Evolutionary conservation across 1,140 invertebrate genomes (phyloP).

Genomic region (Bombus waltoni): DNA sequence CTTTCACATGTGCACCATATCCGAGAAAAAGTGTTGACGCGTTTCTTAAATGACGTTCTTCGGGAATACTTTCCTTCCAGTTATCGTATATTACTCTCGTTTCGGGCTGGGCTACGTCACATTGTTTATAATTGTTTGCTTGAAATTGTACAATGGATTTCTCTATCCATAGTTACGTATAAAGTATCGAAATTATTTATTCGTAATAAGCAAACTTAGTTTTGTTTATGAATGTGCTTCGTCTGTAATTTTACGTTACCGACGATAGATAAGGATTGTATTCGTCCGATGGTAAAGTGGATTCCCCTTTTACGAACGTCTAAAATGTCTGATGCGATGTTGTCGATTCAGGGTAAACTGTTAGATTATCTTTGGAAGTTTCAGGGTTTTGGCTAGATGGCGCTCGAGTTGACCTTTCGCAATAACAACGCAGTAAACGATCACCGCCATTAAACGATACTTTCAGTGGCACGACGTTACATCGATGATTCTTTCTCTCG

Average conservation of each 20-base stretch:
- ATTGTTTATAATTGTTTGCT: not conserved
- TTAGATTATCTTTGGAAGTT: not conserved
- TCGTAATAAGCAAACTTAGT: not conserved
- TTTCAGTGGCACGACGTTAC: not conserved
- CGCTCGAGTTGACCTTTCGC: not conserved
- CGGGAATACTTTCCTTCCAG: not conserved
- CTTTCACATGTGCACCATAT: slow-evolving; percentile 25
- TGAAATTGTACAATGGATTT: not conserved
- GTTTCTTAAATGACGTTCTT: not conserved
- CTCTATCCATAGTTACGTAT: not conserved
- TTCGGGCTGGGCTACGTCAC: not conserved
- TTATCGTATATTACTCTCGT: too few species aligned
- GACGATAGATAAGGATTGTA: not conserved
- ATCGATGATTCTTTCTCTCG: slow-evolving; percentile 4
- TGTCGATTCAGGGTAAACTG: not conserved
- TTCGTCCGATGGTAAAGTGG: not conserved
- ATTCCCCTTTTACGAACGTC: not conserved
- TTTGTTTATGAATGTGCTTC: not conserved
- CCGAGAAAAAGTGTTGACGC: slow-evolving; percentile 44
- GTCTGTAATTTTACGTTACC: not conserved
- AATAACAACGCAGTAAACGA: not conserved
- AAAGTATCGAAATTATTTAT: not conserved
- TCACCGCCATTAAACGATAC: slow-evolving; percentile 19
- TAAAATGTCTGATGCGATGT: not conserved
- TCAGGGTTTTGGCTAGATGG: not conserved